A percentile compares a stretch with the other conserved stretches of the same genome.
These are phyloP conservation scores for Cephus runcator DNA, from an alignment of 2,888 invertebrate genomes.

Conservation along the genomic window DNA sequence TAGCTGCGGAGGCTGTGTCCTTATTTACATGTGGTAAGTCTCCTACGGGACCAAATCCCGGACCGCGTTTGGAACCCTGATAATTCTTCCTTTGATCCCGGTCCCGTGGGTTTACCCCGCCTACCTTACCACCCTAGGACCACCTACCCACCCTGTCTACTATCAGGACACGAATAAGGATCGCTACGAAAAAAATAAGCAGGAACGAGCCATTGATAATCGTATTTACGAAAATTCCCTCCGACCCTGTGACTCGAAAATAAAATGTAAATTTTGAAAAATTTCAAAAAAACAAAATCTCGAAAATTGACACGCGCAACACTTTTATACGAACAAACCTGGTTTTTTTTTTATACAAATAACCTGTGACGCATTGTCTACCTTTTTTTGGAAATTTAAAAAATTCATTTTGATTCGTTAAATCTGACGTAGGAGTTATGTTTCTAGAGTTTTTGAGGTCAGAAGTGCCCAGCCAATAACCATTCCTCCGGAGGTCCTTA, in stretches of 20 bases:
- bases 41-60: conserved; percentile 66
- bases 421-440: neutral
- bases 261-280: neutral
- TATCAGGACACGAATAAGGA: conserved; percentile 43
- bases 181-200: conserved; percentile 37
- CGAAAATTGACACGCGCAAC: neutral
- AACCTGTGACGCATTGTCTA: neutral
- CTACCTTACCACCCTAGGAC: conserved; percentile 27
- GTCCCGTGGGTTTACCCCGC: conserved; percentile 53
- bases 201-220: conserved; percentile 4
- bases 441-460: neutral
- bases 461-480: neutral
- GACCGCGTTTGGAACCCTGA: conserved; percentile 62
- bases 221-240: neutral
- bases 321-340: neutral
- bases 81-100: conserved; percentile 66
- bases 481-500: conserved; percentile 2
- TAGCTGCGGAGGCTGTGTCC: conserved; percentile 57
- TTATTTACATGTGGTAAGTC: conserved; percentile 67
- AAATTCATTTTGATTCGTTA: neutral
- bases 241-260: neutral
- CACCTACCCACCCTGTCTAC: conserved; percentile 26
- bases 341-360: too few relatives aligned
- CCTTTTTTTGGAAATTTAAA: neutral
- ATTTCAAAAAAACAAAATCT: neutral